Base-by-base conservation (phyloP, 2,113 vertebrate genomes). In the Morone saxatilis region DNA sequence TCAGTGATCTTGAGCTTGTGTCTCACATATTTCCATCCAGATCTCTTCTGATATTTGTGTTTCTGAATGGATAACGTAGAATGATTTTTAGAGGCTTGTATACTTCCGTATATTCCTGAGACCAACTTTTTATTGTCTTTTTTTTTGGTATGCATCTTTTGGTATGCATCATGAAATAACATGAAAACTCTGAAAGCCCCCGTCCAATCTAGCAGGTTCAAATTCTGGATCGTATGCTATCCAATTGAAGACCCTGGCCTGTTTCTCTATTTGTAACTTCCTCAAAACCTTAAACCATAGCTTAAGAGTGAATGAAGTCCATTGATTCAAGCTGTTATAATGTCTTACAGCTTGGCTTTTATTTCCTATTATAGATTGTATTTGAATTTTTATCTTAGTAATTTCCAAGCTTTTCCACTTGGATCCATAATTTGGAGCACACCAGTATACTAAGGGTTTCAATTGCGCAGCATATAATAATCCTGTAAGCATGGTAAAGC, bases 401-500 rank as follows among this genome's bases (percentile, higher is more conserved):
- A 6, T 71, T 71, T 71, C 36, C 50, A 56, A 56, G 12, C 2
- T 7, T 16, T 71, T 71, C 51, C 69, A 71, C 43, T 71, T 43
- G 17, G 69, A 71, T 71, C 56, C 51, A 43, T 71, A 71, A 17
- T 71, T 43, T 71, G 69, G 51, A 9, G 12, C 7, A 4, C 50
- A 72, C 43, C 22, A 48, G 41, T 10, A 60, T 60, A 59, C 40
- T 20, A 73, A 47, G 41, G 54, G 71, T 73, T 45, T 73, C 53
- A 71, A 19, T 25, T 57, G 12, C 11, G 51, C 53, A 43, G 51
- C 53, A 43, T 43, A 56, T 57, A 43, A 10, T 57, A 57, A 45
- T 43, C 70, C n/a, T 57, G n/a, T 25, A 71, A 5, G 13, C 70
- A 43, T 71, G 70, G 70, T 57, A 57, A 25, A 57, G 70, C 70